Conservation (phyloP, 2,888 invertebrate genomes). For the Mythimna impura region DNA sequence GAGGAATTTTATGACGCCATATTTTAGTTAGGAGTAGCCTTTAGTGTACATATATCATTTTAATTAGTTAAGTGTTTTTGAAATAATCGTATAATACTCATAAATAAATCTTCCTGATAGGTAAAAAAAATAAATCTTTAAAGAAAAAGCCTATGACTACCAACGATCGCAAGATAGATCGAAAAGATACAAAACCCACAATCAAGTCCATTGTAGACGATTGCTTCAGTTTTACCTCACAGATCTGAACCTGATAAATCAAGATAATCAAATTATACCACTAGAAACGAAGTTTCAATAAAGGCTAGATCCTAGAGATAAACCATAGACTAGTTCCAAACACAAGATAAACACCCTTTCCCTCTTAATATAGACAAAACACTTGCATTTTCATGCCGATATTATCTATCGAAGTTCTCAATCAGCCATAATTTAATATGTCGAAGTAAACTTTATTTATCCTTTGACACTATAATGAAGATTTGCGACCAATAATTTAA, state of each 20-base stretch:
- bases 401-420: conserved; percentile 36
- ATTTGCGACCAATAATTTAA: conserved; percentile 54
- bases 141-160: background rate
- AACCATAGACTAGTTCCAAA: conserved; percentile 25
- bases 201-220: conserved; percentile 34
- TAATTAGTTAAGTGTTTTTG: no score
- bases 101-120: no score
- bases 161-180: conserved; percentile 19
- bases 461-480: conserved; percentile 56
- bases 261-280: conserved; percentile 53
- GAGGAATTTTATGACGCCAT: no score
- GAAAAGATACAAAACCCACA: conserved; percentile 25
- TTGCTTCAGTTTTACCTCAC: conserved; percentile 45
- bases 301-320: conserved; percentile 58
- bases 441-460: conserved; percentile 40
- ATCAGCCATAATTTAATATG: conserved; percentile 36
- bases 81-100: no score
- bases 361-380: conserved; percentile 42
- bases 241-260: conserved; percentile 34
- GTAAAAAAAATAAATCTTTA: no score
- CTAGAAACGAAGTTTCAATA: conserved; percentile 47
- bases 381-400: conserved; percentile 37
- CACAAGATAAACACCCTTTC: conserved; percentile 52
- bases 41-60: no score
- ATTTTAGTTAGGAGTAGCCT: no score